Percentiles rank a stretch among this genome's conserved stretches.
Conservation (phyloP, 23 tunicate genomes). For the Ciona savignyi region DNA sequence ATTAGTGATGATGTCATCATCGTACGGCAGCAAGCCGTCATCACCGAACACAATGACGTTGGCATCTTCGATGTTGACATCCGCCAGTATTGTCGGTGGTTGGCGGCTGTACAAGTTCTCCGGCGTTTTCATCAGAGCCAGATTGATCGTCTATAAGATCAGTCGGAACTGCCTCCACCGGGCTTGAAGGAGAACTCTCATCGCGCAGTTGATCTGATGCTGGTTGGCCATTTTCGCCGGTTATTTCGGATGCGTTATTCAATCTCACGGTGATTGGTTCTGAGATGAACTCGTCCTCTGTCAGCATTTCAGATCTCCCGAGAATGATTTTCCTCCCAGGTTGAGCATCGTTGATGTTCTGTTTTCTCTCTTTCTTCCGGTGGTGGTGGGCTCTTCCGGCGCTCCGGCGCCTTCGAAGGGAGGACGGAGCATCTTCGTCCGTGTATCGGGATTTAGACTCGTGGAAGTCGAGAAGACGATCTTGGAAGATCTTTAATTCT, state of each 20-base stretch:
- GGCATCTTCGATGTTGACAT: not conserved
- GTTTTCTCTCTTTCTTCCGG: not conserved
- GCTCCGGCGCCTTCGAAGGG: not conserved
- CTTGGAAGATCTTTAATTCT: slow-evolving; percentile 6
- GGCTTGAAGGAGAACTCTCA: not conserved
- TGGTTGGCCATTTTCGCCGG: not conserved
- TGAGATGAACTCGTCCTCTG: not conserved
- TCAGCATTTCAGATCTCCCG: not conserved
- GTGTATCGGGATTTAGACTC: not conserved
- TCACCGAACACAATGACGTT: not conserved
- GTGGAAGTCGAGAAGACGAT: slow-evolving; percentile 5
- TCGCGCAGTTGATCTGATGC: not conserved
- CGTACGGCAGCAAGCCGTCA: not conserved
- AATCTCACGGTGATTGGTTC: not conserved
- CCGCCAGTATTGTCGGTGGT: too few relatives aligned
- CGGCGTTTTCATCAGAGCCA: not conserved
- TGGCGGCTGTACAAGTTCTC: too few relatives aligned
- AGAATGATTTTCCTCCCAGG: not conserved
- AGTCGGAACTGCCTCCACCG: not conserved
- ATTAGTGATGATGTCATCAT: slow-evolving; percentile 54
- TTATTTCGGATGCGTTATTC: not conserved
- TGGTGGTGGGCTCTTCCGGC: not conserved
- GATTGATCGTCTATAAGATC: not conserved
- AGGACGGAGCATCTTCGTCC: not conserved
- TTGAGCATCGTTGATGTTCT: not conserved